Evolutionary conservation across 1,140 invertebrate genomes (phyloP).

Genomic region (Cyclargus thomasi): DNA sequence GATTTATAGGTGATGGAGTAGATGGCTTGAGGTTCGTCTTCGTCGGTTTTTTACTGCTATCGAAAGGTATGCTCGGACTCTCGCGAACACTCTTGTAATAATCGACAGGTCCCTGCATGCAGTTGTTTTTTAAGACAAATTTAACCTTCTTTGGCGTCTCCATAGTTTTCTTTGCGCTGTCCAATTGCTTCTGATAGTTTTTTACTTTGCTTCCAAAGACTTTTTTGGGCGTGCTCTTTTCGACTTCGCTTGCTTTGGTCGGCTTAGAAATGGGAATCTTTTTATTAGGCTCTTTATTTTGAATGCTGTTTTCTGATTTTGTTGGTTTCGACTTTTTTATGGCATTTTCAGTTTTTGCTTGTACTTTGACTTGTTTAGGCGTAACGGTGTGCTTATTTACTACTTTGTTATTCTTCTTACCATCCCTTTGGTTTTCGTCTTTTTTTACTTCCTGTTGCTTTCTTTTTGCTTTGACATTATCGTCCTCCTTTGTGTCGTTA

Average conservation of each 20-base stretch:
- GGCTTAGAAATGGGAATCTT: conserved; percentile 14
- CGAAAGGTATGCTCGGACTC: conserved; percentile 84
- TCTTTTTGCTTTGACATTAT: conserved; percentile 29
- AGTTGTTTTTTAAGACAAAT: conserved; percentile 81
- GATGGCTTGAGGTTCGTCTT: conserved; percentile 82
- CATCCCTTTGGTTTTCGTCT: conserved; percentile 23
- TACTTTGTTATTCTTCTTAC: conserved; percentile 28
- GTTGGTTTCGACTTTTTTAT: conserved; percentile 22
- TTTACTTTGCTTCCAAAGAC: conserved; percentile 47
- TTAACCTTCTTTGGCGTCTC: conserved; percentile 75
- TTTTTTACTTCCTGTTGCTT: conserved; percentile 11
- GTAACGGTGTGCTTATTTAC: conserved; percentile 20
- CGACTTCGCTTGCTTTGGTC: conserved; percentile 23
- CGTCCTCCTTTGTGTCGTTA: not conserved
- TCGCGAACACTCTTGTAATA: conserved; percentile 80
- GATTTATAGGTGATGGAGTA: conserved; percentile 83
- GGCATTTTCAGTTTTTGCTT: conserved; percentile 13
- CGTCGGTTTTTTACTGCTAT: conserved; percentile 79
- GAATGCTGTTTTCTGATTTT: conserved; percentile 23
- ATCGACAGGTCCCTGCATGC: conserved; percentile 80
- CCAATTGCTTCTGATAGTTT: conserved; percentile 41
- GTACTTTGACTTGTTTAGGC: conserved; percentile 18
- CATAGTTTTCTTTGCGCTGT: conserved; percentile 25
- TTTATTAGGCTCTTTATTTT: conserved; percentile 23
- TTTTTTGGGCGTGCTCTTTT: conserved; percentile 26